A percentile compares a stretch with the other conserved stretches of the same genome.
These are phyloP conservation scores for Ennomos erosarius DNA, from an alignment of 2,888 invertebrate genomes.

Conservation along the genomic window DNA sequence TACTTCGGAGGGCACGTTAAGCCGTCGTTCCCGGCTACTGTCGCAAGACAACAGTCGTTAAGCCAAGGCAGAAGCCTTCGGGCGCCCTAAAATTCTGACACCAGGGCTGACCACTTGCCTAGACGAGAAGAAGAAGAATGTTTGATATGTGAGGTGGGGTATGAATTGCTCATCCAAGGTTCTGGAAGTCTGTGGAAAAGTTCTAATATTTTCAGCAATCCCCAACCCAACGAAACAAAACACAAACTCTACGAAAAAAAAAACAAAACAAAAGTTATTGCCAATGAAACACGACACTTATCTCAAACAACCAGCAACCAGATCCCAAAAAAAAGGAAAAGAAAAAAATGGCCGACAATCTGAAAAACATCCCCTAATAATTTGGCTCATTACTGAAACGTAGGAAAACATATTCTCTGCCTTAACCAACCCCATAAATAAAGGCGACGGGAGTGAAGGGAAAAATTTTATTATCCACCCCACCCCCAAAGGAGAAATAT, in stretches of 20 bases:
- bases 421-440: constrained; percentile 80
- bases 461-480: constrained; percentile 81
- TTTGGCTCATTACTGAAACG: constrained; percentile 81
- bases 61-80: no score
- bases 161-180: no score
- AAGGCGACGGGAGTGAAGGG: constrained; percentile 75
- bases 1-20: no score
- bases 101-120: no score
- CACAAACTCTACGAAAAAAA: constrained; percentile 18
- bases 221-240: constrained; percentile 15
- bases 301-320: constrained; percentile 60
- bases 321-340: constrained; percentile 40
- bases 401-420: constrained; percentile 81
- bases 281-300: constrained; percentile 60
- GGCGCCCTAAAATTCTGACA: no score
- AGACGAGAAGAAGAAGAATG: no score
- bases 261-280: constrained; percentile 39
- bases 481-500: constrained; percentile 79
- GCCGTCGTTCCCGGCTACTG: no score
- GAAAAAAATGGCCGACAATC: constrained; percentile 63
- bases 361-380: constrained; percentile 79
- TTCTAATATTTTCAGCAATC: not conserved
- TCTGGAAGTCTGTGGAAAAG: no score
- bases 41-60: no score
- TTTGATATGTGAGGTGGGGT: no score